Conservation (phyloP, 2,888 invertebrate species). For the Oxytorus armatus region DNA sequence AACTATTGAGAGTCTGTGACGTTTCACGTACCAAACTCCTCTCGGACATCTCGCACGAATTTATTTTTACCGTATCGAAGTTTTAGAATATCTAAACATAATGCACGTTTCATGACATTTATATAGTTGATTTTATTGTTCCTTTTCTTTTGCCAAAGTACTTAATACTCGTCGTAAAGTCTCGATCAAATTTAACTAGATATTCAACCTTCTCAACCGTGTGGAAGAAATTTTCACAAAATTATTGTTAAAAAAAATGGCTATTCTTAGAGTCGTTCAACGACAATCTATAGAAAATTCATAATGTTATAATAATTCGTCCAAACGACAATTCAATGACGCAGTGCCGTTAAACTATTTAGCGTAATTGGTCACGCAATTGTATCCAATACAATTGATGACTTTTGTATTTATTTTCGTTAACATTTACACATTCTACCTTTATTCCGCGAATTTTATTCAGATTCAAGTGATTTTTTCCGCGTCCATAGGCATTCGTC, state of each 20-base stretch:
- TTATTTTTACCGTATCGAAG: neutral
- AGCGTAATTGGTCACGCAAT: neutral
- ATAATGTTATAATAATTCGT: neutral
- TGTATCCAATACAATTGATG: neutral
- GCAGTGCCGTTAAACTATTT: neutral
- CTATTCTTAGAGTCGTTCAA: neutral
- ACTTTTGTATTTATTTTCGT: neutral
- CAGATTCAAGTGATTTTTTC: neutral
- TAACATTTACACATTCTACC: neutral
- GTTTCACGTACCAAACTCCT: neutral
- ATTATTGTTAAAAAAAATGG: neutral
- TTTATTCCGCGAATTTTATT: neutral
- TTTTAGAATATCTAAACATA: neutral
- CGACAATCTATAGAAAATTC: neutral
- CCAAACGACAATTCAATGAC: neutral
- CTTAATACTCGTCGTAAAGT: neutral
- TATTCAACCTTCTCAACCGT: neutral
- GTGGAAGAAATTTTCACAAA: neutral
- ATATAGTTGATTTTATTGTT: too few species aligned
- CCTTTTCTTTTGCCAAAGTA: too few species aligned
- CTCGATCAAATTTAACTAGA: neutral
- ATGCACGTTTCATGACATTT: too few species aligned
- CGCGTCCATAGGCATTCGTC: neutral
- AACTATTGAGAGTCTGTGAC: neutral
- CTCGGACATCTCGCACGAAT: neutral